Base-by-base conservation (phyloP, 2,113 vertebrate species). In the Cephalophus harveyi region DNA sequence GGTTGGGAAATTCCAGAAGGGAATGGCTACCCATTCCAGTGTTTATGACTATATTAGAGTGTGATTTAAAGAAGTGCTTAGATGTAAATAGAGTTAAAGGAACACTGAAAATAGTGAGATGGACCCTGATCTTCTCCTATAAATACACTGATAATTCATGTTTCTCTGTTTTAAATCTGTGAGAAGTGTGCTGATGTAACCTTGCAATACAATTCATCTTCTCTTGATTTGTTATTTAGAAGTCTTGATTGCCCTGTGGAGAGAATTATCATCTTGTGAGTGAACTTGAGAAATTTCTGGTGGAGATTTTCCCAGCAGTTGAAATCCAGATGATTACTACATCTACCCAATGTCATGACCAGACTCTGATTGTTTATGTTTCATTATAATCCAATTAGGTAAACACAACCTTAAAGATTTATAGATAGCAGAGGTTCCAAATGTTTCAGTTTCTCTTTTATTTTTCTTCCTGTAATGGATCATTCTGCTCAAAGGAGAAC, bases 161-260 rank as follows among this genome's bases (percentile, higher is more conserved):
- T 97, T 96, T 19, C 59, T 96, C 83, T 97, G 17, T 28, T 84
- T 93, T 62, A 95, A 88, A 82, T 95, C 81, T 74, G 59, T 30
- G 28, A 90, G n/a, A 98, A 95, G 52, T 59, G 36, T 71, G 12
- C 7, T 30, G 40, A 43, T 78, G 97, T 97, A 96, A 93, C 57
- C 57, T 94, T 96, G 95, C 78, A 82, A 71, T 86, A 36, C 27
- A 97, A 87, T 94, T 96, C 94, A 43, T 98, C 43, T 95, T 67
- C 30, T 25, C 23, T 98, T 83, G 57, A 87, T 71, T 98, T 97
- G 71, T 96, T 97, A 86, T 95, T 93, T 27, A 87, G 86, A 98
- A 97, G 48, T 87, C 30, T 7, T 94, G n/a, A 97, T 98, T 95
- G 55, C 97, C 81, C n/a, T 21, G 13, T 55, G 21, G 59, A 92